A percentile compares a stretch with the other conserved stretches of the same genome.
phyloP scores from a whole-genome alignment of 1,140 invertebrate species.

The Arctopsyche grandis region DNA sequence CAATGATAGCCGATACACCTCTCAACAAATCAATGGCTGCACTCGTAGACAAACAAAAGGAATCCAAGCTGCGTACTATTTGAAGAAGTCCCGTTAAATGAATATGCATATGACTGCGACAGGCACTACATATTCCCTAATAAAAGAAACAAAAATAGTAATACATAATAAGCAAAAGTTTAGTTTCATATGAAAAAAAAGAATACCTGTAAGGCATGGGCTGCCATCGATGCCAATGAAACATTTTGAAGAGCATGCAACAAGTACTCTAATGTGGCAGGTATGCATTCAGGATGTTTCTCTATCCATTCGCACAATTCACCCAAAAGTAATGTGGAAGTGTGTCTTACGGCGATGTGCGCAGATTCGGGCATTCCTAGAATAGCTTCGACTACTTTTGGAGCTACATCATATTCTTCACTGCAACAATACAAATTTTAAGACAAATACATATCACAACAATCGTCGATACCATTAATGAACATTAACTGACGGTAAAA shows the following conservation, averaged over 20 bases:
- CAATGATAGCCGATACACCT: conserved; percentile 77
- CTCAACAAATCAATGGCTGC: conserved; percentile 86
- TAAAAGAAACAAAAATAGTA: conserved; percentile 36
- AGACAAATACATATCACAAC: conserved; percentile 17
- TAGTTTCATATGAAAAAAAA: not conserved
- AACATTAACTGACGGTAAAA: conserved; percentile 84
- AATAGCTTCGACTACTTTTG: conserved; percentile 92
- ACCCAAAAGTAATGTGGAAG: conserved; percentile 88
- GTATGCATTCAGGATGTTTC: conserved; percentile 81
- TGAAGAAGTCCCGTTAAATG: conserved; percentile 86
- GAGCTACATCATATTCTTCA: conserved; percentile 90
- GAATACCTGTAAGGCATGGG: conserved; percentile 72
- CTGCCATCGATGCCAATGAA: conserved; percentile 80
- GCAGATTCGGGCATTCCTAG: conserved; percentile 84
- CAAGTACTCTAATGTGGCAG: conserved; percentile 84
- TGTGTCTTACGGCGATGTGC: conserved; percentile 89
- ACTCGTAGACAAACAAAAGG: conserved; percentile 81
- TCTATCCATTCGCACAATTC: conserved; percentile 97
- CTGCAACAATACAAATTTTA: conserved; percentile 66
- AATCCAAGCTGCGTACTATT: conserved; percentile 82
- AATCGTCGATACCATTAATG: not conserved
- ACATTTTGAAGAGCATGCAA: conserved; percentile 76
- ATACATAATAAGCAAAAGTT: conserved; percentile 4
- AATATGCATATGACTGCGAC: conserved; percentile 80
- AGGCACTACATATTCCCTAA: conserved; percentile 80